Conservation (phyloP, 2,888 invertebrate species). For the Patella depressa region DNA sequence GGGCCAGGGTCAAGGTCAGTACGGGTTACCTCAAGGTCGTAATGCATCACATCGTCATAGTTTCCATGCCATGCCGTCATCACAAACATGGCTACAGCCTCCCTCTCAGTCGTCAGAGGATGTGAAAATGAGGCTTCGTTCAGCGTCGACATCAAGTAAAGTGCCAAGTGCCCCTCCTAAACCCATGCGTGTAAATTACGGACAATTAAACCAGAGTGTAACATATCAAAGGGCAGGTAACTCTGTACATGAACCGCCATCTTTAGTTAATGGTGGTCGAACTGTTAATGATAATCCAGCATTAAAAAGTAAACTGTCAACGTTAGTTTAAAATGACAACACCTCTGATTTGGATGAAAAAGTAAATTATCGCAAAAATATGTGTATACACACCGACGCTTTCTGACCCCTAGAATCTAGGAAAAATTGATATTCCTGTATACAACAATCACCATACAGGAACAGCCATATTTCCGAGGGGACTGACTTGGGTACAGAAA, state of each 20-base stretch:
- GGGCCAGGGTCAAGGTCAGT: slow-evolving; percentile 34
- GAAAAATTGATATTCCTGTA: too few species aligned
- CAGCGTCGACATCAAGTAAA: slow-evolving; percentile 36
- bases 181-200: slow-evolving; percentile 18
- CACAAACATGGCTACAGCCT: slow-evolving; percentile 37
- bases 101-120: slow-evolving; percentile 27
- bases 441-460: too few species aligned
- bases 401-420: too few species aligned
- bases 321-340: slow-evolving; percentile 14
- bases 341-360: too few species aligned
- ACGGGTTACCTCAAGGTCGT: slow-evolving; percentile 22
- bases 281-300: slow-evolving; percentile 3
- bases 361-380: too few species aligned
- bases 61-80: slow-evolving; percentile 50
- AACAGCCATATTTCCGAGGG: too few species aligned
- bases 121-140: slow-evolving; percentile 43
- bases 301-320: slow-evolving; percentile 19
- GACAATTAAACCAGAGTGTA: neutral
- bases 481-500: too few species aligned
- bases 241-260: neutral
- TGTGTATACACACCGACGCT: too few species aligned
- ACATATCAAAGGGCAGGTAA: neutral
- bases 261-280: neutral
- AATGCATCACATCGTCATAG: slow-evolving; percentile 48
- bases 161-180: slow-evolving; percentile 14